phyloP scores from a whole-genome alignment of 2,113 vertebrate genomes.

The Cercopithecus mona region DNA sequence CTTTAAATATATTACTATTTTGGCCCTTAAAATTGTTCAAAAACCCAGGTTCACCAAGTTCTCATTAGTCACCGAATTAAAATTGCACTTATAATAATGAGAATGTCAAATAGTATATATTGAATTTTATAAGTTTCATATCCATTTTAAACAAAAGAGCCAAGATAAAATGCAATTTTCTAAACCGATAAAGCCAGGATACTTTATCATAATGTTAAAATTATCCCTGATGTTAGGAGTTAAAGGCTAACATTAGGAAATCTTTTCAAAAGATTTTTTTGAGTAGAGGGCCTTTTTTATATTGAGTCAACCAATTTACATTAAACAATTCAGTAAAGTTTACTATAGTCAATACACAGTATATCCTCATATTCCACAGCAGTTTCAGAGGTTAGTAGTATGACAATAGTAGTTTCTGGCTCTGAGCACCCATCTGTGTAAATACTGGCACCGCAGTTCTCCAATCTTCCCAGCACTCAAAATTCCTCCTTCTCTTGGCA shows the following conservation, averaged over 20 bases:
- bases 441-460: not conserved
- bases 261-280: not conserved
- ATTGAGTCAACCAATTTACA: not conserved
- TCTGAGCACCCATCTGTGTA: not conserved
- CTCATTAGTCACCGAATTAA: not conserved
- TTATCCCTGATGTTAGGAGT: not conserved
- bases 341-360: not conserved
- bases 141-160: conserved; percentile 3
- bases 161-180: conserved; percentile 15
- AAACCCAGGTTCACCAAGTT: not conserved
- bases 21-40: conserved; percentile 17
- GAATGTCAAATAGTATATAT: not conserved
- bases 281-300: not conserved
- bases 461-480: not conserved
- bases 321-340: not conserved
- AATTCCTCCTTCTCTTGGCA: not conserved
- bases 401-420: not conserved
- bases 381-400: not conserved
- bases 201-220: not conserved
- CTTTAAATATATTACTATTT: conserved; percentile 18
- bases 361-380: not conserved
- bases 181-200: not conserved
- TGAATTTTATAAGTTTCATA: conserved; percentile 3
- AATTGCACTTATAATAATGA: conserved; percentile 31
- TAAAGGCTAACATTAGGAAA: conserved; percentile 11